Evolutionary conservation across 2,797 vertebrate genomes (phyloP).

Genomic region (Hephaestus fuliginosus): DNA sequence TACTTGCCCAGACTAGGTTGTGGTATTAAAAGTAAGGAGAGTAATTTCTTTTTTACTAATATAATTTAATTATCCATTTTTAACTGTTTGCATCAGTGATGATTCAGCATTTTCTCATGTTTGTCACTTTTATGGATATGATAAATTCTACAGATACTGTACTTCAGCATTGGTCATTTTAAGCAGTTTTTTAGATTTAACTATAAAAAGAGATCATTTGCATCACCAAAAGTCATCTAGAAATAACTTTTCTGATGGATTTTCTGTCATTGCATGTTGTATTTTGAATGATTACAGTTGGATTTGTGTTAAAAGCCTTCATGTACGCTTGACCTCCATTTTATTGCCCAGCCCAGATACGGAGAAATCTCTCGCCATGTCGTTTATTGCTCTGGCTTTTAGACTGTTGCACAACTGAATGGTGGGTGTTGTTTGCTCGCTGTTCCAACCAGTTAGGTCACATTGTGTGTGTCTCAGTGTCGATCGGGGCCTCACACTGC

Average conservation of each 20-base stretch:
- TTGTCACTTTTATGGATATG: too few relatives aligned
- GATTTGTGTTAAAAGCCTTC: not conserved
- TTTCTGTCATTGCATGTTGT: not conserved
- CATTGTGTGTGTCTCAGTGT: constrained; percentile 56
- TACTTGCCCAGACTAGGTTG: not conserved
- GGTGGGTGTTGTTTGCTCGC: constrained; percentile 49
- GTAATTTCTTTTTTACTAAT: not conserved
- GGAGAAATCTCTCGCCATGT: constrained; percentile 2
- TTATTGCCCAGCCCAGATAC: not conserved
- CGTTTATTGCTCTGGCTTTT: constrained; percentile 52
- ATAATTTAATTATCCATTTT: not conserved
- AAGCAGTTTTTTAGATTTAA: not conserved
- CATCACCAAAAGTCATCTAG: too few relatives aligned
- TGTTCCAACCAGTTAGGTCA: constrained; percentile 69
- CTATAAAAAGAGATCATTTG: not conserved
- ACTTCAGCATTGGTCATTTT: not conserved
- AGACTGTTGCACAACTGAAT: constrained; percentile 68
- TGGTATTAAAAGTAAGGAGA: not conserved
- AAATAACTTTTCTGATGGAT: not conserved
- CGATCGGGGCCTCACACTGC: constrained; percentile 19
- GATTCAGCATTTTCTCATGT: not conserved
- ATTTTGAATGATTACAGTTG: not conserved
- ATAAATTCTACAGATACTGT: not conserved
- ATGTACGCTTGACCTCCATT: not conserved
- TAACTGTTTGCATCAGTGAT: not conserved